Conservation (phyloP, 2,888 invertebrate genomes). For the Noctuana brunneofusca region DNA sequence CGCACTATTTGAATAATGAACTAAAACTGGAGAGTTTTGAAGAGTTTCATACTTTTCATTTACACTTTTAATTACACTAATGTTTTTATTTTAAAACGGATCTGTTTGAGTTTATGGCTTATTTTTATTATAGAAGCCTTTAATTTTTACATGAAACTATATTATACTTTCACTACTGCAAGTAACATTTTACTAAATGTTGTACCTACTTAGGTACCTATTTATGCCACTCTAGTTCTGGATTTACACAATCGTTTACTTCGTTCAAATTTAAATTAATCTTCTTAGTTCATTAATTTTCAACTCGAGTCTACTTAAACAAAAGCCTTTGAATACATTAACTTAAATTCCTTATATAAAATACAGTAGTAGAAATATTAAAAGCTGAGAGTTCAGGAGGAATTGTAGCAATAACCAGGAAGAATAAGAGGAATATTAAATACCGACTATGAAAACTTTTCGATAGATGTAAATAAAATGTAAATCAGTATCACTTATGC, state of each 20-base stretch:
- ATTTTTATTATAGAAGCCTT: too few relatives aligned
- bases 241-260: slow-evolving; percentile 47
- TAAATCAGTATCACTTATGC: slow-evolving; percentile 47
- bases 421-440: slow-evolving; percentile 26
- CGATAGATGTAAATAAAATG: slow-evolving; percentile 47
- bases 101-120: too few relatives aligned
- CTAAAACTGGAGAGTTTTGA: neutral
- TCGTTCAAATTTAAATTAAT: slow-evolving; percentile 53
- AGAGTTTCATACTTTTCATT: slow-evolving; percentile 2
- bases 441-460: slow-evolving; percentile 32
- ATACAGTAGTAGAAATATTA: slow-evolving; percentile 19
- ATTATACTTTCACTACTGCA: too few relatives aligned
- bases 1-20: neutral
- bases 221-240: slow-evolving; percentile 18
- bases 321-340: slow-evolving; percentile 39
- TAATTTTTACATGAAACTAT: too few relatives aligned
- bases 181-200: too few relatives aligned
- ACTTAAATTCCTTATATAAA: slow-evolving; percentile 26
- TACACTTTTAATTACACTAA: neutral
- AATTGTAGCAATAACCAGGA: slow-evolving; percentile 12
- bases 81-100: too few relatives aligned
- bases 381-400: slow-evolving; percentile 17
- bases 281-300: slow-evolving; percentile 54
- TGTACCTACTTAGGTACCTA: too few relatives aligned
- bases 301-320: slow-evolving; percentile 46